Base-by-base conservation (phyloP, 2,113 vertebrate genomes). In the Petrocephalus zakoni region DNA sequence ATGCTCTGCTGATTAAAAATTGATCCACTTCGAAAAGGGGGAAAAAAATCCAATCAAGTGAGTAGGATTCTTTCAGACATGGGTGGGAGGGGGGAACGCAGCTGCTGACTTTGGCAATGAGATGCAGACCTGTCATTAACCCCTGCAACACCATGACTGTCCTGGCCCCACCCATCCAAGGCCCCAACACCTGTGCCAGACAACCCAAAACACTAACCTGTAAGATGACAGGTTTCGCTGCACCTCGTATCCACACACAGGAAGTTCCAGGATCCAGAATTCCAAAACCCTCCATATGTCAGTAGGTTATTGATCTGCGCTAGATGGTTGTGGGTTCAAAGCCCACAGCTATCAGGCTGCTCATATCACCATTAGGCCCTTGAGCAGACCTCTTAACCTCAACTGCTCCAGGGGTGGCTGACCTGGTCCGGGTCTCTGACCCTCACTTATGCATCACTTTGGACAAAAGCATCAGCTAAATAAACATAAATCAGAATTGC, bases 1-100 rank as follows among this genome's bases (percentile, higher is more conserved):
- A 96, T 96, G 96, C 95, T 96, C 94, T 94, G 95, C 95, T 96
- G 96, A 97, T 97, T 97, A 97, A 97, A 97, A 96, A 97, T 97
- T 97, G 96, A 97, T 97, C 96, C 96, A 96, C 96, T 96, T 96
- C 95, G 51, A 53, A 37, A 86, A 86, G 84, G 81, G 81, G 81
- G 42, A 5, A 49, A 34, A 96, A 96, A 97, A 96, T 96, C 96
- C 96, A 97, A 97, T 97, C 96, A 97, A 96, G 94, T 89, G 96
- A 96, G 96, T 96, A 96, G 96, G 95, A 96, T 97, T 96, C 95
- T 96, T 97, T 96, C 96, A 84, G 49, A 84, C 47, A 51, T 49
- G 46, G 21, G 46, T 25, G 68, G 96, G 96, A 96, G 92, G 96
- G 96, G 96, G 96, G 94, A 94, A 94, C 95, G 93, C 94, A 96